Percentiles rank a stretch among this genome's conserved stretches.
These are phyloP conservation scores for Taenioides sp. DNA, from an alignment of 2,797 vertebrate species.

Conservation along the genomic window DNA sequence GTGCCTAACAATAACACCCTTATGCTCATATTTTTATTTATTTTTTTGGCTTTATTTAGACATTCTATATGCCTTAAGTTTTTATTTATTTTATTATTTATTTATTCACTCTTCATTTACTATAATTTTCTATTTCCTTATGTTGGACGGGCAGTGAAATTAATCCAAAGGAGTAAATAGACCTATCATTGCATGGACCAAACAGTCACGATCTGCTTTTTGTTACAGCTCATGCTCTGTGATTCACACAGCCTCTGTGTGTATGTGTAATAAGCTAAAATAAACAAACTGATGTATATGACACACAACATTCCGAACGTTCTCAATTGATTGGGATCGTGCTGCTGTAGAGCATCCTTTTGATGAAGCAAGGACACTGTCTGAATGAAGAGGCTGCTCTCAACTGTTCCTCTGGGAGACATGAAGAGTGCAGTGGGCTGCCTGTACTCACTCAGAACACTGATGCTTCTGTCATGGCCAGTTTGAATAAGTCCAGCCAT, in stretches of 20 bases:
- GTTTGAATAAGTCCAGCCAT: slow-evolving; percentile 3
- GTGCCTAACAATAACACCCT: background rate
- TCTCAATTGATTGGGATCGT: background rate
- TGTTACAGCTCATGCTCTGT: slow-evolving; percentile 27
- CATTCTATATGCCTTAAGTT: background rate
- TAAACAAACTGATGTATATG: background rate
- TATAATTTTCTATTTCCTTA: background rate
- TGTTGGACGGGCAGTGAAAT: background rate
- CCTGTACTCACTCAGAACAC: background rate
- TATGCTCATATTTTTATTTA: too few species aligned
- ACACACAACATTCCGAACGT: too few species aligned
- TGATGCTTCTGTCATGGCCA: slow-evolving; percentile 32
- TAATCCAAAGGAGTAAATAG: background rate
- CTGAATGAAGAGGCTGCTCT: slow-evolving; percentile 25
- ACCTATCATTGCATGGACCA: background rate
- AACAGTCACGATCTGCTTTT: background rate
- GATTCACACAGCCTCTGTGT: too few species aligned
- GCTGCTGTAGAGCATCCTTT: slow-evolving; percentile 10
- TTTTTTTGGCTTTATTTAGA: too few species aligned
- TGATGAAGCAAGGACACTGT: slow-evolving; percentile 44
- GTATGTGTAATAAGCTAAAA: background rate
- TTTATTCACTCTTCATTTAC: background rate
- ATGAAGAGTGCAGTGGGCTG: slow-evolving; percentile 28
- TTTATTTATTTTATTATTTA: background rate
- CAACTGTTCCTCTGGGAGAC: slow-evolving; percentile 21